Evolutionary conservation across 1,140 invertebrate species (phyloP), one percentile per base, ranked within the genome.

Genomic region (Formica selysi): DNA sequence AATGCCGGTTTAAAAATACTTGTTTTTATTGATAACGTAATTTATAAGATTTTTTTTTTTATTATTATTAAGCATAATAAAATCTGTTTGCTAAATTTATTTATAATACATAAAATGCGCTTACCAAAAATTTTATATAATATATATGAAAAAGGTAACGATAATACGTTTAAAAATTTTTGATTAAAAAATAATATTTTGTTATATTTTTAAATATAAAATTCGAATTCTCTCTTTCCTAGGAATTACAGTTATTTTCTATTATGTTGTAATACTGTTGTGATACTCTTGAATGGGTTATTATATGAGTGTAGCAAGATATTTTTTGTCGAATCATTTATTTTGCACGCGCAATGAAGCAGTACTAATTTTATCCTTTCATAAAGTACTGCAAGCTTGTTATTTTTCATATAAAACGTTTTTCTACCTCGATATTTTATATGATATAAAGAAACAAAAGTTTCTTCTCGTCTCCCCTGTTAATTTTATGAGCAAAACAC

Each of bases 401-500:
- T 10, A n/a, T 67, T 67, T 41, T 10, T 67, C 36, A 38, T 26
- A 22, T n/a, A 7, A 76, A 61, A 79, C n/a, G 4, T 7, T 4
- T 79, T 38, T 54, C n/a, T 54, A 68, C 26, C 3, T 36, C 29
- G n/a, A 0, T 22, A 3, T 2, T 74, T n/a, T 32, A 0, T n/a
- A n/a, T 26, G 13, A 16, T 2, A 19, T 10, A 10, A 5, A 1
- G n/a, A 68, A 36, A 32, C 1, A 2, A 22, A 38, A 48, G 29
- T 67, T 54, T 51, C 13, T 26, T 54, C n/a, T 6, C 26, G 68
- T 78, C 4, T 29, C 16, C 16, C 8, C 6, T 57, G 51, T 80
- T 70, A 80, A 70, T 57, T 80, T 70, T 29, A 70, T 29, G 22
- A 57, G 10, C 22, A n/a, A 80, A 26, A 80, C 7, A 32, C 2